Evolutionary conservation across 2,113 vertebrate species (phyloP), one percentile per base, ranked within the genome.

Genomic region (Eonycteris spelaea): DNA sequence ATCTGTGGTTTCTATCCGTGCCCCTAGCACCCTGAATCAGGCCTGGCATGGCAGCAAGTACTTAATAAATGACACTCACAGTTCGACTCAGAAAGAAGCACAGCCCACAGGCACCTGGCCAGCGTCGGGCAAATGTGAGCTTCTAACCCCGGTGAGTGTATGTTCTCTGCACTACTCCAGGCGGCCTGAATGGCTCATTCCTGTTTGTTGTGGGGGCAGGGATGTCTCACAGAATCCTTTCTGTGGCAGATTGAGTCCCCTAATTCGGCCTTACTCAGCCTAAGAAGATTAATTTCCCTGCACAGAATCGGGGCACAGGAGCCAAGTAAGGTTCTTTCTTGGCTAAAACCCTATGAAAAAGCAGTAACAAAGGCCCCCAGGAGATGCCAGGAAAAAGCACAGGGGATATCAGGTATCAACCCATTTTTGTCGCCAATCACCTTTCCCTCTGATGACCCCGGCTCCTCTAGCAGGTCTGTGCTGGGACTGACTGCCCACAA

Each of bases 271-370:
- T 97, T 71, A 94, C 68, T 73, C 21, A 4, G 53, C 57, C 77
- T 95, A 97, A 97, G 97, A 68, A 95, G 93, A 97, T 97, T 97
- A 97, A 92, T 65, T 94, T 90, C 40, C 87, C 48, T 2, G 26
- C 75, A 67, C 59, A 97, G 82, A 93, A 33, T 11, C 35, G 77
- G 33, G 48, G 33, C 24, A 9, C 11, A 12, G 78, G 40, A 68
- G 48, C 24, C 35, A 43, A 8, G 38, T 0, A 61, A 93, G 77
- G 61, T 33, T 57, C 88, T 57, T 51, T 71, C 87, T 84, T 51
- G 16, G n/a, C 40, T 71, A 61, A 92, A 78, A 68, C 11, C 45
- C 91, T 19, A 70, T 2, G 21, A 79, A 57, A 91, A 78, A 70
- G 35, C 55, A 84, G 63, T 43, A 45, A 82, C 16, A 40, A 33